Evolutionary conservation across 2,113 vertebrate genomes (phyloP), one percentile per base, ranked within the genome.

Genomic region (Sakesphorus luctuosus): DNA sequence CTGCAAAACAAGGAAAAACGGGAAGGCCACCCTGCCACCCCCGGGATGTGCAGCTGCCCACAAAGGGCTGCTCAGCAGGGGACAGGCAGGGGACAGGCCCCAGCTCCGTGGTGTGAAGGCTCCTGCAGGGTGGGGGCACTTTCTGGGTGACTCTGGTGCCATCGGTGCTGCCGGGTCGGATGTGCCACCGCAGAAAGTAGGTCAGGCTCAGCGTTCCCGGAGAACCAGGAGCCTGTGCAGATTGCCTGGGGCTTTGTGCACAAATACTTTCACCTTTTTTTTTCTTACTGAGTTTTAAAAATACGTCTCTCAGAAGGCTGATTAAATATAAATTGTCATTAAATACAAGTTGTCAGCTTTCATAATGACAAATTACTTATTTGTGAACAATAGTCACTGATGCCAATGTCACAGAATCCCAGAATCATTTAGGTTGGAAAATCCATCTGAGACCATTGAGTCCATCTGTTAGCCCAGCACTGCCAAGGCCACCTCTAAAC

Each of bases 141-240:
- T 0, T 8, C 11, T 3, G 72, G 24, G 1, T 19, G 7, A 3
- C 23, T 4, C 0, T 3, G 1, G n/a, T 36, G 74, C 75, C 33
- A 0, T 4, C 9, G 0, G 75, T 1, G 2, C 9, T 1, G 52
- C 2, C 9, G 0, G 31, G 20, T 4, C 13, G 59, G 5, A 2
- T 2, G n/a, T 5, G 7, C 47, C 28, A 59, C 55, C 3, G 0
- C 0, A 3, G 38, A 61, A 79, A 61, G 81, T 14, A 4, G 78
- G 75, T 79, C 84, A 83, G 77, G 29, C 29, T 26, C 6, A 0
- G 5, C 31, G 55, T 4, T 25, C 53, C 1, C 0, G 2, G 4
- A 66, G 66, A n/a, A 33, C 13, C 29, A 33, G 63, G 43, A 33
- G 66, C 55, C 55, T 28, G 17, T 19, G 38, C 24, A 12, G 6